Base-by-base conservation (phyloP, 1,140 invertebrate species). In the Aphelinus certus region DNA sequence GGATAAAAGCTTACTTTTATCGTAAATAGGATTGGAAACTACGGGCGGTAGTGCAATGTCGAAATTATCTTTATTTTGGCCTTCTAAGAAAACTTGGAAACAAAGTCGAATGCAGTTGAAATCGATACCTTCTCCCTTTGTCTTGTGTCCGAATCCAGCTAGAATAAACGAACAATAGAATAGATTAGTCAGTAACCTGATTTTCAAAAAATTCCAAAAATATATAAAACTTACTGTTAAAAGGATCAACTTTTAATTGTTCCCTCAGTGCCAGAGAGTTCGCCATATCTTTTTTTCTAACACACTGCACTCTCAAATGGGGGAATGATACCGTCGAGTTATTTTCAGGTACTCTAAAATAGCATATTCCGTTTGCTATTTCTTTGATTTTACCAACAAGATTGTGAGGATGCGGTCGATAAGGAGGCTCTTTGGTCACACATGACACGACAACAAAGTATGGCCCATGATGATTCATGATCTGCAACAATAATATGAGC, bases 241-340 rank as follows among this genome's bases (percentile, higher is more conserved):
- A 98, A 0, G 97, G 97, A 90, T 99, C 97, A 0, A 99, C 96
- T 74, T 94, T 89, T 55, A 97, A 93, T 81, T 94, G 91, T 87
- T 98, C 94, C 72, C 97, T 89, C 7, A 92, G 86, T 80, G 90
- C 91, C 1, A 99, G 89, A 6, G 95, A 94, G 10, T 93, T 92
- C 79, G 95, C 94, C 51, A 99, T 95, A 83, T 98, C 96, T 83
- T 95, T 96, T 78, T 96, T 95, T 87, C 98, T 98, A 2, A 98
- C 96, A 89, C 97, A 99, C 82, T 98, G 97, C 79, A 99, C 98
- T 3, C 97, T 97, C 77, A 99, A 89, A 88, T 97, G 96, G 61
- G 93, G 93, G 84, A 99, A 98, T 51, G 92, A 90, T 9, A 93
- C 91, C 3, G 91, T 90, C 92, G 94, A 94, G 48, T 92, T 92